Percentiles rank a stretch among this genome's conserved stretches.
Conservation (phyloP, 1,140 invertebrate genomes). For the Acyrthosiphon pisum region DNA sequence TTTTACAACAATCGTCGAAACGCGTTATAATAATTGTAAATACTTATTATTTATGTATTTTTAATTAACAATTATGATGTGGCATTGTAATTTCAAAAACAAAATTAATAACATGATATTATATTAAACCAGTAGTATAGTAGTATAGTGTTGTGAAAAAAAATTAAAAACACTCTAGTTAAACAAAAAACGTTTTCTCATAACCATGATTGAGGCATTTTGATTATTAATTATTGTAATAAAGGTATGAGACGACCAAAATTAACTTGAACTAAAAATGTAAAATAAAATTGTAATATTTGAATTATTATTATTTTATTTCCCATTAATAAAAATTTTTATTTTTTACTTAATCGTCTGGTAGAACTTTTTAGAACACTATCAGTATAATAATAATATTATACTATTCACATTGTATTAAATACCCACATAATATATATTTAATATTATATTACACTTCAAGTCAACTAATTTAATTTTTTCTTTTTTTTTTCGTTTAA, state of each 20-base stretch:
- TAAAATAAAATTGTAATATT: neutral
- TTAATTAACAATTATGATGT: neutral
- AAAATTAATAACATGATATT: neutral
- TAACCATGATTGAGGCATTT: neutral
- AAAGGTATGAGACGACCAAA: neutral
- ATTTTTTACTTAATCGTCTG: neutral
- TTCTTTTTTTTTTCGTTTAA: too few relatives aligned
- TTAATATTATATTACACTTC: neutral
- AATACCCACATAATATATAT: too few relatives aligned
- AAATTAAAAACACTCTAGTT: neutral
- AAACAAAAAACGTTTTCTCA: neutral
- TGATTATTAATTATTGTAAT: neutral
- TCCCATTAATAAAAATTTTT: neutral
- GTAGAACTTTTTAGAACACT: neutral
- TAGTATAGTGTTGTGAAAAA: too few relatives aligned
- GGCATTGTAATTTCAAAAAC: neutral
- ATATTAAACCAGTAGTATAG: neutral
- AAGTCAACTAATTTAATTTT: neutral
- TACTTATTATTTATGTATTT: neutral
- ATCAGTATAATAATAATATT: neutral
- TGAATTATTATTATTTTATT: neutral
- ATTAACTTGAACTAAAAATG: neutral
- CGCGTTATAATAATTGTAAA: neutral
- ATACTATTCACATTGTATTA: neutral
- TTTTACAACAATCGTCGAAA: too few relatives aligned